These are phyloP conservation scores for Casuarius casuarius DNA, from an alignment of 2,113 vertebrate species.

Conservation along the genomic window DNA sequence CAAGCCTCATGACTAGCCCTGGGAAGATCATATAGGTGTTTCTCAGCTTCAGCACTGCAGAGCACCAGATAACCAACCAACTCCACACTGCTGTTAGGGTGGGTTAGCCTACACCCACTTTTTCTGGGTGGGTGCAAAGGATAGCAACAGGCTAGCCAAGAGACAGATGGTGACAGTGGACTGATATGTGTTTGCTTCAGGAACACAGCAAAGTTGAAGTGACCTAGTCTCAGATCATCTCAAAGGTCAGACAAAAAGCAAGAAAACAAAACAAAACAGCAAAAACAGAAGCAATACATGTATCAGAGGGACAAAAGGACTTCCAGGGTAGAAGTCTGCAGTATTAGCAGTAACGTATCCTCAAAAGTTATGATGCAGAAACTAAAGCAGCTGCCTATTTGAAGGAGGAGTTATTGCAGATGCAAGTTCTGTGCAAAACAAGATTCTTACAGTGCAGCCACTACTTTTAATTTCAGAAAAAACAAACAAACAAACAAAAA, in stretches of 20 bases:
- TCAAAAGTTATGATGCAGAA: not conserved
- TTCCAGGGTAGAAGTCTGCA: not conserved
- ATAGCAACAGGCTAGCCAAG: not conserved
- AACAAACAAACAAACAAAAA: not conserved
- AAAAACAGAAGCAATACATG: not conserved
- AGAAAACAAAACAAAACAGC: not conserved
- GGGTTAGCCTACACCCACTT: not conserved
- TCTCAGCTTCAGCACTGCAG: not conserved
- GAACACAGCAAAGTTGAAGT: not conserved
- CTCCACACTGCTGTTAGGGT: not conserved
- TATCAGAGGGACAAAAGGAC: not conserved
- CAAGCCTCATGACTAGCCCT: not conserved
- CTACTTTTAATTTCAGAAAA: not conserved
- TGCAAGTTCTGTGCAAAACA: accelerated
- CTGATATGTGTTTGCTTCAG: accelerated
- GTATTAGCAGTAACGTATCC: not conserved
- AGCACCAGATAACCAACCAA: slow-evolving; percentile 26
- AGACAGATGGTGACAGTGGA: not conserved
- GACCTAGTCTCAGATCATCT: not conserved
- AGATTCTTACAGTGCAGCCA: not conserved
- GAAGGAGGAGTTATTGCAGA: not conserved
- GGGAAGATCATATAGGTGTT: not conserved
- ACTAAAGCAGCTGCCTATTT: not conserved
- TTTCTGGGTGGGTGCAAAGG: not conserved
- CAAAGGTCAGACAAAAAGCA: not conserved